Percentiles rank a stretch among this genome's conserved stretches.
These are phyloP conservation scores for Stictonetta naevosa DNA, from an alignment of 2,113 vertebrate genomes.

Conservation along the genomic window DNA sequence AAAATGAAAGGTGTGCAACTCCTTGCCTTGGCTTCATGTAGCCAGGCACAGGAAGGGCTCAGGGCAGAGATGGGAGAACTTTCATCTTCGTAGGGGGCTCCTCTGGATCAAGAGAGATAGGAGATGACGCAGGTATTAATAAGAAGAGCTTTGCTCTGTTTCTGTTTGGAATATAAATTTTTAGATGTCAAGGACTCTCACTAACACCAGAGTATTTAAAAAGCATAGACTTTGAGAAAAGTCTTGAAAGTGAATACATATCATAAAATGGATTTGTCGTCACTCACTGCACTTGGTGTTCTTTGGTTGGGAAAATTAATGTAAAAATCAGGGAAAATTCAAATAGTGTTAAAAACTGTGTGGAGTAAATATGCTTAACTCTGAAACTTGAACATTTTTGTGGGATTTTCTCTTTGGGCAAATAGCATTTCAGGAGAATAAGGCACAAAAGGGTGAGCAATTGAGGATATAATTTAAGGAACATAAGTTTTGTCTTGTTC, in stretches of 20 bases:
- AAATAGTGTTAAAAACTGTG: neutral
- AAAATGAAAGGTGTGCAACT: neutral
- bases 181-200: neutral
- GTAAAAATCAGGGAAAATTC: neutral
- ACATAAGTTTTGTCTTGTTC: neutral
- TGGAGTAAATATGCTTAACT: neutral
- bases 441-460: neutral
- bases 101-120: neutral
- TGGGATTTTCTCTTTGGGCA: neutral
- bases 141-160: neutral
- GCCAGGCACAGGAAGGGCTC: neutral
- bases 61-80: neutral
- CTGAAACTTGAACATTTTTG: neutral
- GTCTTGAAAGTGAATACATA: rapidly evolving
- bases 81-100: neutral
- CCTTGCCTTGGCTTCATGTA: neutral
- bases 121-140: neutral
- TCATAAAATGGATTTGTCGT: neutral
- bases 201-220: neutral
- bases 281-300: neutral
- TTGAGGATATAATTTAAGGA: neutral
- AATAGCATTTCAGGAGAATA: neutral
- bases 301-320: neutral
- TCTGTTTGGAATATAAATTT: neutral
- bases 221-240: neutral